These are phyloP conservation scores for Ibidorhyncha struthersii DNA, from an alignment of 2,113 vertebrate species.

Conservation along the genomic window DNA sequence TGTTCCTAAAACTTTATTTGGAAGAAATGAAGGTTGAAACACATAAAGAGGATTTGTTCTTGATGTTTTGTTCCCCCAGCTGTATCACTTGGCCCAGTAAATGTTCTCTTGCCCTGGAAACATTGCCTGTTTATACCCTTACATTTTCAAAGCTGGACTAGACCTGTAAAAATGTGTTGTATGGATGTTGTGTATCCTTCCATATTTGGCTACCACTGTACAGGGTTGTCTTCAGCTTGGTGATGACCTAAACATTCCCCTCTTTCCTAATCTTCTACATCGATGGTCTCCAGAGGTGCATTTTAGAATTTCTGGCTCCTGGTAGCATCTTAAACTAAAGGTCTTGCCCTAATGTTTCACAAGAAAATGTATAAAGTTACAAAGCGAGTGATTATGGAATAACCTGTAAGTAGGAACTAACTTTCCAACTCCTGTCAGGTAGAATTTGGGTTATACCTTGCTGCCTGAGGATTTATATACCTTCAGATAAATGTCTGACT, in stretches of 20 bases:
- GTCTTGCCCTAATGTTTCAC: neutral
- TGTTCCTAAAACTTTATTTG: neutral
- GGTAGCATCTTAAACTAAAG: neutral
- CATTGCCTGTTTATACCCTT: neutral
- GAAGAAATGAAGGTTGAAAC: neutral
- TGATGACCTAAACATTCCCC: neutral
- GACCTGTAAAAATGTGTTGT: neutral
- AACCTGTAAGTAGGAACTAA: neutral
- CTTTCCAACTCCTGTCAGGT: neutral
- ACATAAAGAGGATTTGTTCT: neutral
- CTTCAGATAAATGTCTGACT: slow-evolving; percentile 1
- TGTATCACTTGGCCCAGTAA: neutral
- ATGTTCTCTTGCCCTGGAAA: neutral
- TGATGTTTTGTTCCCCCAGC: neutral
- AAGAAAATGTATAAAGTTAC: neutral
- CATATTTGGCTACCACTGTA: neutral
- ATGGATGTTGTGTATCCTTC: neutral
- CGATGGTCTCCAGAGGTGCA: neutral
- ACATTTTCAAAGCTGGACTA: neutral
- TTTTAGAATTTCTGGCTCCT: neutral
- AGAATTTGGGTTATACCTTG: neutral
- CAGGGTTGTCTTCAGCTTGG: neutral
- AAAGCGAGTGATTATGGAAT: neutral
- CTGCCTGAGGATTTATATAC: neutral
- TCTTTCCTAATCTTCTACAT: neutral